Base-by-base conservation (phyloP, 92 coral and sea anemone genomes). In the Heteractis magnifica region DNA sequence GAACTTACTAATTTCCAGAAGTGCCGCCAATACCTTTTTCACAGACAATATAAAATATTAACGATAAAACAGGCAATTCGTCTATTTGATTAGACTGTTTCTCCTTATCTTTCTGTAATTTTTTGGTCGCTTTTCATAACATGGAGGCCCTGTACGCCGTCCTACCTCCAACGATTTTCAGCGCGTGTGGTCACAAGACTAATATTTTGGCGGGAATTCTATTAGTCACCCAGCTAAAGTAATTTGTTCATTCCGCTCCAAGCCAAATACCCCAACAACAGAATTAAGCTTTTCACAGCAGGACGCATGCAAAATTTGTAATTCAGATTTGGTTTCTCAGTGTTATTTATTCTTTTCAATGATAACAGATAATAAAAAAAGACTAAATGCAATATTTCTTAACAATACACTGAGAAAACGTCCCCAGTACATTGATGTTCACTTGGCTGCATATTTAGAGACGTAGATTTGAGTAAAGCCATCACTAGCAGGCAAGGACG, bases 291-390 rank as follows among this genome's bases (percentile, higher is more conserved):
- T 15, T 9, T 6, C 48, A 23, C 73, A 68, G 49, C 73, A 68
- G 73, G 73, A 26, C 73, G 18, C 18, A 68, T 48, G 73, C 73
- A 68, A 68, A 68, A 68, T 68, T 68, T 68, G 73, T 68, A 68
- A 68, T 68, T 68, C 73, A 68, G 73, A 68, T 68, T 68, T 68
- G 21, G 48, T 68, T 21, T 68, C 23, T 62, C 26, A 16, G 23
- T 62, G 70, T 8, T 62, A n/a, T 62, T 62, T 62, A 62, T 62
- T 23, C 70, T 20, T 62, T 62, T 34, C 44, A 34, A 34, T 62
- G 70, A 62, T 62, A 10, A n/a, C 18, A n/a, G 70, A 62, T 62
- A 62, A 62, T 62, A 62, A 62, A 6, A 62, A n/a, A 18, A 62
- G 23, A 62, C 70, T 62, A 23, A 12, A n/a, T 23, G 70, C 18